These are phyloP conservation scores for Corapipo altera DNA, from an alignment of 2,113 vertebrate species.

Conservation along the genomic window DNA sequence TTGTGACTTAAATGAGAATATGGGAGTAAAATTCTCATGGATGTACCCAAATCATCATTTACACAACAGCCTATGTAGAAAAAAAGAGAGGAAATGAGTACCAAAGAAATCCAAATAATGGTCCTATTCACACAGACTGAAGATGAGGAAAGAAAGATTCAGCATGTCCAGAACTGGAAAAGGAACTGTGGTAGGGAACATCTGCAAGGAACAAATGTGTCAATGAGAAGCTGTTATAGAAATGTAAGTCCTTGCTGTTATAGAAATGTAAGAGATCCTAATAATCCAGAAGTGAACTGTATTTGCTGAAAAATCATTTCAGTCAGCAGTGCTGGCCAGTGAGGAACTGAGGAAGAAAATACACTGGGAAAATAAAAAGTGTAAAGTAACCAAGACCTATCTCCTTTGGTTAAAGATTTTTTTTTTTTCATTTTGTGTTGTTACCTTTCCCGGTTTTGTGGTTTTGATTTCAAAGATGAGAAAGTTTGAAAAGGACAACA, in stretches of 20 bases:
- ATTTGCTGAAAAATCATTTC: neutral
- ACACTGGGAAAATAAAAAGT: neutral
- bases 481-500: neutral
- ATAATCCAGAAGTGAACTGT: neutral
- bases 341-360: neutral
- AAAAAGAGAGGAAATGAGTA: neutral
- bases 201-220: neutral
- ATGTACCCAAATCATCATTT: neutral
- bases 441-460: neutral
- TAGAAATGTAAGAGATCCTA: neutral
- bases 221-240: neutral
- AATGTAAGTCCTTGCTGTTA: neutral
- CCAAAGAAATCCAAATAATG: neutral
- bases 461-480: neutral
- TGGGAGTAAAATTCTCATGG: neutral
- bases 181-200: neutral
- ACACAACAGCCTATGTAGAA: neutral
- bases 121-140: neutral
- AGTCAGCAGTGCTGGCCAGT: neutral
- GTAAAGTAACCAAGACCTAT: neutral
- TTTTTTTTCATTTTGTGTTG: neutral
- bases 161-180: neutral
- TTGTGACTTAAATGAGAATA: neutral
- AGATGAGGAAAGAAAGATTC: neutral
- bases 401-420: neutral